Evolutionary conservation across 1,140 invertebrate species (phyloP), one percentile per base, ranked within the genome.

Genomic region (Akabosia matsudoensis): DNA sequence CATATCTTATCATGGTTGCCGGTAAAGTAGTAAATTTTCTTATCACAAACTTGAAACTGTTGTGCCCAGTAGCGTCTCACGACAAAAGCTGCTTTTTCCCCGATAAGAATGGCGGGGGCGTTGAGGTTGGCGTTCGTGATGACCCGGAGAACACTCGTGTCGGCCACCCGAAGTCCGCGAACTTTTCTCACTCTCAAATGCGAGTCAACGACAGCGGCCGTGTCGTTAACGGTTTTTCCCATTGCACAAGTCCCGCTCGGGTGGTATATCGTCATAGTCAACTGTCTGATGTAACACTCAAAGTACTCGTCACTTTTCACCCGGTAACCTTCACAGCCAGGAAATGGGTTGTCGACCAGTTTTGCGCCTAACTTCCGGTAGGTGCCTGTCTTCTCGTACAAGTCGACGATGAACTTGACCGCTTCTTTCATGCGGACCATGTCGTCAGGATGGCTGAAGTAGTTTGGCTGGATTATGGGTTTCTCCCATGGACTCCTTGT

Each of bases 191-290:
- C 79, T 52, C 16, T 77, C 33, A 24, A 22, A 10, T 56, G 52
- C 7, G 24, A 73, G 85, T 96, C 92, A 0, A 96, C 93, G 0
- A 96, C 94, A 0, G 93, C 92, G 0, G 88, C 89, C 0, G 88
- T 86, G 83, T 95, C 93, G 45, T 85, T 86, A 45, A 3, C 1
- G 45, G 85, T 87, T 0, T 91, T 90, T 1, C 94, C 94, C 94
- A 95, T 96, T 84, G 93, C 94, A 79, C 91, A 92, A 0, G 93
- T 96, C 0, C 93, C 90, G 0, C 90, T 88, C 0, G 92, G 92
- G 87, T 95, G 93, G 82, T 95, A 95, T 54, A 94, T 93, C 0
- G 93, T 93, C 78, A 92, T 92, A 0, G 92, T 93, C 1, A 72
- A 30, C 16, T 73, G 37, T 75, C 73, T 70, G 18, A 78, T 67